Conservation (phyloP, 2,113 vertebrate genomes). For the Pampusana beccarii region DNA sequence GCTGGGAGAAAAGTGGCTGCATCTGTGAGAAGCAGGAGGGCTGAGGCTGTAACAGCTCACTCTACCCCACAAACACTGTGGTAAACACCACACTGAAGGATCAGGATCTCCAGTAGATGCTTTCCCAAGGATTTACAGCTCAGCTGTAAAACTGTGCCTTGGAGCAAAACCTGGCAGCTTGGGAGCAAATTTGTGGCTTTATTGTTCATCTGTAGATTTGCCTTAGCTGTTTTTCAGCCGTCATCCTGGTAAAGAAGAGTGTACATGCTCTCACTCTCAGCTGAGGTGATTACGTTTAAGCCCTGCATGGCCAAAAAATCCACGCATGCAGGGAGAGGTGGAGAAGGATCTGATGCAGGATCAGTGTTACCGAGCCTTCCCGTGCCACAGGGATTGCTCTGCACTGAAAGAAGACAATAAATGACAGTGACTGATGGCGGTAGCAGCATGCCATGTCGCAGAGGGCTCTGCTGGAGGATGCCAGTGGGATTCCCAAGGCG, state of each 20-base stretch:
- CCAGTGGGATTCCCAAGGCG: neutral
- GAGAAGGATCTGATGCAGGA: neutral
- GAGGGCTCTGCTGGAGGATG: neutral
- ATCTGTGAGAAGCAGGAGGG: neutral
- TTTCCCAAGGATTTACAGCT: slow-evolving; percentile 7
- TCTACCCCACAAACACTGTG: neutral
- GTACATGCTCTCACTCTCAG: neutral
- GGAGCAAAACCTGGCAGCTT: neutral
- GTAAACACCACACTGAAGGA: neutral
- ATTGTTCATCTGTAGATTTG: neutral
- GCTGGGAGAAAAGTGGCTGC: neutral
- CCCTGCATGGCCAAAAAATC: neutral
- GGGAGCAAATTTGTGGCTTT: neutral
- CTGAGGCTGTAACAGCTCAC: neutral
- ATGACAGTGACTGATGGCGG: neutral
- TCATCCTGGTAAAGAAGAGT: neutral
- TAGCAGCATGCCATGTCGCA: neutral
- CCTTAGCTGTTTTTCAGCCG: neutral
- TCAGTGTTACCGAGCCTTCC: fast-evolving
- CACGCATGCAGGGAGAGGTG: neutral
- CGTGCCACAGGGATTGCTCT: neutral
- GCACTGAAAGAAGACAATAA: neutral
- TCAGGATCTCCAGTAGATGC: neutral
- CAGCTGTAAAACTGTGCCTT: neutral
- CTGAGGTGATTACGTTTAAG: neutral